A percentile compares a stretch with the other conserved stretches of the same genome.
Conservation (phyloP, 2,888 invertebrate genomes). For the Lepetodrilus schrolli region DNA sequence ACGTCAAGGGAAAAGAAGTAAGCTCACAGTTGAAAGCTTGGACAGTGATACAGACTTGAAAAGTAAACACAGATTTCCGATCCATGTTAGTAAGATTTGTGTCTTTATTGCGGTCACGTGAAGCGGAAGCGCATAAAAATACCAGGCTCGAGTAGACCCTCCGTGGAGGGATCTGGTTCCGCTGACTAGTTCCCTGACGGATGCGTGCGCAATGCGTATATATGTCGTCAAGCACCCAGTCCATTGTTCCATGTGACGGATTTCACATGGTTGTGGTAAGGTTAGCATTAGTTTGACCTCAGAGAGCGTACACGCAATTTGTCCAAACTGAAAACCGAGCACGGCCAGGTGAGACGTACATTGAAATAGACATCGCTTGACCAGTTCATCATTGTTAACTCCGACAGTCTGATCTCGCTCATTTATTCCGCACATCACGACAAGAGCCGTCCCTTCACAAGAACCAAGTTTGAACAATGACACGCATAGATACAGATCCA, state of each 20-base stretch:
- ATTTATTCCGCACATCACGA: background rate
- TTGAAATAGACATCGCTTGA: slow-evolving; percentile 23
- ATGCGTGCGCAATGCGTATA: too few relatives aligned
- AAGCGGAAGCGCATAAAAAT: background rate
- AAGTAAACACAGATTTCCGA: slow-evolving; percentile 14
- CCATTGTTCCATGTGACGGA: too few relatives aligned
- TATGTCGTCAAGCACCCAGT: too few relatives aligned
- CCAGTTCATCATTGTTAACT: slow-evolving; percentile 15
- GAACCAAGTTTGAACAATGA: background rate
- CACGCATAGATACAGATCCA: background rate
- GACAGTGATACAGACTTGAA: background rate
- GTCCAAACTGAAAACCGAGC: background rate
- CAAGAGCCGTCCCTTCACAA: background rate
- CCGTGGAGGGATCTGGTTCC: too few relatives aligned
- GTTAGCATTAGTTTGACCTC: too few relatives aligned
- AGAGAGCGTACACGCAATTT: too few relatives aligned
- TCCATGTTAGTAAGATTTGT: background rate
- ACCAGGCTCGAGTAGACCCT: too few relatives aligned
- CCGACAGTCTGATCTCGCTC: slow-evolving; percentile 11
- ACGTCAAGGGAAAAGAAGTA: background rate
- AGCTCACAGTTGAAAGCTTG: background rate
- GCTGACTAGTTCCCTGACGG: too few relatives aligned
- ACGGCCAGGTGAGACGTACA: slow-evolving; percentile 7
- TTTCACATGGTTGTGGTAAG: too few relatives aligned
- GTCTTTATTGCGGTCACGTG: background rate